These are phyloP conservation scores for Temnothorax nylanderi DNA, from an alignment of 1,140 invertebrate genomes.

Conservation along the genomic window DNA sequence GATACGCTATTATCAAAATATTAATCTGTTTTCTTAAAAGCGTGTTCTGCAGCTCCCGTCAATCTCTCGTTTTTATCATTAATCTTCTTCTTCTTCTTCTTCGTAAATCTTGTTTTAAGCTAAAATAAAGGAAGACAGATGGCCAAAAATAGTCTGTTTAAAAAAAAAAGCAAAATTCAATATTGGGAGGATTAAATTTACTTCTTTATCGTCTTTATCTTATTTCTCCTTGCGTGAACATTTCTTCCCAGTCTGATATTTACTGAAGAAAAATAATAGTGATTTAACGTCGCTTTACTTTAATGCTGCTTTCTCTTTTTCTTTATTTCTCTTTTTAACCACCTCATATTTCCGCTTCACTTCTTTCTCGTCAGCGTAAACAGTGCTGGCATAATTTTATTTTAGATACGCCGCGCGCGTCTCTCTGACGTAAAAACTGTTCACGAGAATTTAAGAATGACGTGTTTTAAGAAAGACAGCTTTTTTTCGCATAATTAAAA, in stretches of 20 bases:
- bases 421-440: slow-evolving; percentile 3
- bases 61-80: neutral
- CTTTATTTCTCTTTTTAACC: neutral
- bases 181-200: neutral
- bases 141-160: neutral
- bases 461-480: neutral
- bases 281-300: neutral
- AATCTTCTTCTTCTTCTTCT: neutral
- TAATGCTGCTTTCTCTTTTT: neutral
- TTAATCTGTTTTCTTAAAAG: neutral
- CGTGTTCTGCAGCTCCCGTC: neutral
- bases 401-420: neutral
- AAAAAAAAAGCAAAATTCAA: neutral
- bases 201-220: neutral
- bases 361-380: neutral
- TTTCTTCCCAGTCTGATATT: neutral
- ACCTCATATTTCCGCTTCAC: neutral
- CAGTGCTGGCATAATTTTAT: slow-evolving; percentile 9
- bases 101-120: neutral
- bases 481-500: neutral
- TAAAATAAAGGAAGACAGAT: neutral
- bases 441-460: slow-evolving; percentile 16
- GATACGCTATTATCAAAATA: neutral
- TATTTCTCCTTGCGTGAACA: neutral
- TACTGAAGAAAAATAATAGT: neutral